These are phyloP conservation scores for Leucophenga montana DNA, from an alignment of 2,888 invertebrate species.

Conservation along the genomic window DNA sequence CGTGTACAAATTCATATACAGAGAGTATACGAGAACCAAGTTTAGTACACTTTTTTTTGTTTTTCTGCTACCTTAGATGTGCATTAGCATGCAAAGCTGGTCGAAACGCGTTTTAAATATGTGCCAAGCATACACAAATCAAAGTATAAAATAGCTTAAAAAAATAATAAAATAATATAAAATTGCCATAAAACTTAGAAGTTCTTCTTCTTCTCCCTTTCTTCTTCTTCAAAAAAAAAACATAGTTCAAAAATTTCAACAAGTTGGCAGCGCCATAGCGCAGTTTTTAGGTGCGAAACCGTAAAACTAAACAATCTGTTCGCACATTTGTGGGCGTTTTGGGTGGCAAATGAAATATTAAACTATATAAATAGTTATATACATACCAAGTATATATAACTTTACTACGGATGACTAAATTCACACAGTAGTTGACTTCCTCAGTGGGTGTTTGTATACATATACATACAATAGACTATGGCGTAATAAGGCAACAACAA, in stretches of 20 bases:
- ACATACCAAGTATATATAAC: too few relatives aligned
- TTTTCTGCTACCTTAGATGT: not conserved
- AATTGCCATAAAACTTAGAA: too few relatives aligned
- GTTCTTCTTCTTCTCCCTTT: too few relatives aligned
- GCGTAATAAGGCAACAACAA: not conserved
- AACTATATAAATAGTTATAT: too few relatives aligned
- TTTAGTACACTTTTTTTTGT: not conserved
- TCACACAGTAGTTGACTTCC: not conserved
- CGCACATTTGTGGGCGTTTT: too few relatives aligned
- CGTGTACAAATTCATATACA: not conserved
- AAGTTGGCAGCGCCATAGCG: not conserved
- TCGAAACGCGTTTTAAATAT: constrained; percentile 6
- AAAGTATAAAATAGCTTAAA: not conserved
- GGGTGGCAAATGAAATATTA: too few relatives aligned
- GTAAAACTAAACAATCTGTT: not conserved
- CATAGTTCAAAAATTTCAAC: not conserved
- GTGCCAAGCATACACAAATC: not conserved
- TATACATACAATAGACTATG: not conserved
- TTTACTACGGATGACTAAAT: not conserved
- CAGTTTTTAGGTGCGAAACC: not conserved
- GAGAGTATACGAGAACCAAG: not conserved
- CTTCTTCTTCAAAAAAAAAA: too few relatives aligned
- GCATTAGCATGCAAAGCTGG: constrained; percentile 13
- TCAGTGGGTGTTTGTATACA: not conserved
- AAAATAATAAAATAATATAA: not conserved